Percentiles rank a stretch among this genome's conserved stretches.
These are phyloP conservation scores for Alaudala cheleensis DNA, from an alignment of 2,113 vertebrate genomes.

Conservation along the genomic window DNA sequence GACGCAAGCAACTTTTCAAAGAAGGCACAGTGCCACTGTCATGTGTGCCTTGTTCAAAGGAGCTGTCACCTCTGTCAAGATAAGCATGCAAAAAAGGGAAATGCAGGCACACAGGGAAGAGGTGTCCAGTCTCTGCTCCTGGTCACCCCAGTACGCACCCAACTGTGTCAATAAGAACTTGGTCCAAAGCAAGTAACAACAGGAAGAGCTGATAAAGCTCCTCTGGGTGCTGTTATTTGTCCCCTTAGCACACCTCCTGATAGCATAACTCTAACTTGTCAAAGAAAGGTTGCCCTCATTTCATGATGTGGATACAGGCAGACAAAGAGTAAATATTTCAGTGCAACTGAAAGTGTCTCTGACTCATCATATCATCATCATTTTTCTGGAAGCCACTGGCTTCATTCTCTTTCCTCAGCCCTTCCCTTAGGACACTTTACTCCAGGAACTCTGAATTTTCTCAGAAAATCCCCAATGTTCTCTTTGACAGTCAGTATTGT, in stretches of 20 bases:
- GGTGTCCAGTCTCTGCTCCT: neutral
- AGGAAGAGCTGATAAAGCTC: conserved; percentile 38
- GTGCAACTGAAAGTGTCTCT: neutral
- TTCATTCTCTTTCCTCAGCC: conserved; percentile 26
- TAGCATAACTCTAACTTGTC: neutral
- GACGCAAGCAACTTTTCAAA: neutral
- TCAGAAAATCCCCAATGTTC: conserved; percentile 24
- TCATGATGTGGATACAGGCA: conserved; percentile 6
- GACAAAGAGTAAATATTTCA: conserved; percentile 36
- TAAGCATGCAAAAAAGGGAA: neutral
- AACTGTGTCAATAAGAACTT: conserved; percentile 1
- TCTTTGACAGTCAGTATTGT: conserved; percentile 54
- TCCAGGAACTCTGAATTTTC: conserved; percentile 47
- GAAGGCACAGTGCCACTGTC: neutral
- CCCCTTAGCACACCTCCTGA: neutral
- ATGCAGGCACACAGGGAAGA: neutral
- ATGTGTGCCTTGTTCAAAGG: neutral
- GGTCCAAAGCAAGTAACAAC: conserved; percentile 33
- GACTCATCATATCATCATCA: conserved; percentile 18
- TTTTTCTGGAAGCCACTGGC: conserved; percentile 32
- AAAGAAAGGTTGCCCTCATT: neutral
- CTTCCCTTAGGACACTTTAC: conserved; percentile 17
- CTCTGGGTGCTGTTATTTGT: neutral
- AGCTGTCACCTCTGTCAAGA: conserved; percentile 14
- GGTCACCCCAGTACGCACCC: neutral